Conservation (phyloP, 2,888 invertebrate genomes). For the Lepidonotus clava region DNA sequence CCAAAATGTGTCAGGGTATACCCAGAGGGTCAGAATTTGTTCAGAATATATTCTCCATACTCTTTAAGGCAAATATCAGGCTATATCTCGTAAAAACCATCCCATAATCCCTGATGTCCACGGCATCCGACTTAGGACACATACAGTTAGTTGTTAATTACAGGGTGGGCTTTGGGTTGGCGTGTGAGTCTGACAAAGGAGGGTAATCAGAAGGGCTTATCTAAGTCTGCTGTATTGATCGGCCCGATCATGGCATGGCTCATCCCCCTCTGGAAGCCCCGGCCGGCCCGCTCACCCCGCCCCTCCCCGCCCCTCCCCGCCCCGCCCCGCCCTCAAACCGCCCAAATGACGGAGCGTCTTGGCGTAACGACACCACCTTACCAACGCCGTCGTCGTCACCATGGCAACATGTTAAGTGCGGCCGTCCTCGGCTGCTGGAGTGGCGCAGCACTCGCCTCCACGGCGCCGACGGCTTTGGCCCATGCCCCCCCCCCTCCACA, state of each 20-base stretch:
- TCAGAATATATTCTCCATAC: no score
- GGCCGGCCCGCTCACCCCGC: not conserved
- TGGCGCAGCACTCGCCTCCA: not conserved
- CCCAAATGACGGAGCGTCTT: not conserved
- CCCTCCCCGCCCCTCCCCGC: not conserved
- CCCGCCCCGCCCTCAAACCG: not conserved
- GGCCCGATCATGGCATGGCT: not conserved
- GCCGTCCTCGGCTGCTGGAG: not conserved
- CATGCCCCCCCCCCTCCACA: no score
- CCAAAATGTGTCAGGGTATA: no score
- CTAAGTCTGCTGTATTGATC: not conserved
- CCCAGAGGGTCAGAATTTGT: no score
- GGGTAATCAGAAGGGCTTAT: constrained; percentile 18
- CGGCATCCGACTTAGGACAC: no score
- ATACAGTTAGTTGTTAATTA: no score
- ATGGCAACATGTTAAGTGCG: not conserved
- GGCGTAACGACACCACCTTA: constrained; percentile 17
- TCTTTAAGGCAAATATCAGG: no score
- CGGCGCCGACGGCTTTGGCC: no score
- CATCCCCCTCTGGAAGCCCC: not conserved
- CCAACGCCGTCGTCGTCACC: constrained; percentile 7
- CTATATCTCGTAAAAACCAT: no score
- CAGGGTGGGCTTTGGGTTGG: not conserved
- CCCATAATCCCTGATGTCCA: no score
- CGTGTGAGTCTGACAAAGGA: not conserved